Percentiles rank a stretch among this genome's conserved stretches.
Evolutionary conservation across 1,140 invertebrate genomes (phyloP).

Genomic region (Whitmania pigra): DNA sequence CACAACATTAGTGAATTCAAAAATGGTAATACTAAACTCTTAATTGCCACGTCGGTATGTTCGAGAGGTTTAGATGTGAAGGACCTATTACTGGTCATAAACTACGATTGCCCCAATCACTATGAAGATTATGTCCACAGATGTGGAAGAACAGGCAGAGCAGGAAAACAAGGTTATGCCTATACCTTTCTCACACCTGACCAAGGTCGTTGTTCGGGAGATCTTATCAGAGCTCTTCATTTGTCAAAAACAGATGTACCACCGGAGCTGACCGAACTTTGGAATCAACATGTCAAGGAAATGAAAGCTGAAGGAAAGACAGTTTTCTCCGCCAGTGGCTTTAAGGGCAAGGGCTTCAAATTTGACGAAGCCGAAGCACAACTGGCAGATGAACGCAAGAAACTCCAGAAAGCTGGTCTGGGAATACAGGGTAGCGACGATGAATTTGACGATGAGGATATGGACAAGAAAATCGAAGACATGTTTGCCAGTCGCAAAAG

Average conservation of each 20-base stretch:
- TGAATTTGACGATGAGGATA: slow-evolving; percentile 91
- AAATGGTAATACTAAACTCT: slow-evolving; percentile 60
- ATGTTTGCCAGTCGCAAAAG: slow-evolving; percentile 91
- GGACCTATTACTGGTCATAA: slow-evolving; percentile 90
- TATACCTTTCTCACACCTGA: slow-evolving; percentile 94
- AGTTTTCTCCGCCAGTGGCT: slow-evolving; percentile 75
- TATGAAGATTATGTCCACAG: slow-evolving; percentile 99
- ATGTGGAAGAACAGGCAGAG: slow-evolving; percentile 70
- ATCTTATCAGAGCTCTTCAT: slow-evolving; percentile 79
- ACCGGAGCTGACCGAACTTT: slow-evolving; percentile 59
- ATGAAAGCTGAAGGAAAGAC: slow-evolving; percentile 79
- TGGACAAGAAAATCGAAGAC: slow-evolving; percentile 93
- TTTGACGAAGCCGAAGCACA: slow-evolving; percentile 97
- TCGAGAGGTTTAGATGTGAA: slow-evolving; percentile 95
- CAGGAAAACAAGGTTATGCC: slow-evolving; percentile 88
- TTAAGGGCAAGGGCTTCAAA: slow-evolving; percentile 95
- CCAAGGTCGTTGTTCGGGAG: slow-evolving; percentile 80
- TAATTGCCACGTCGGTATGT: slow-evolving; percentile 87
- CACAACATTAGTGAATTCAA: slow-evolving; percentile 97
- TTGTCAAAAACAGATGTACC: slow-evolving; percentile 63
- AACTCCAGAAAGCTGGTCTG: slow-evolving; percentile 90
- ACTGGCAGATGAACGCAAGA: slow-evolving; percentile 75
- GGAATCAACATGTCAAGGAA: slow-evolving; percentile 73
- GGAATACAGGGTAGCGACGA: slow-evolving; percentile 91
- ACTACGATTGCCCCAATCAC: slow-evolving; percentile 99